Evolutionary conservation across 2,113 vertebrate species (phyloP).

Genomic region (Serinus canaria): DNA sequence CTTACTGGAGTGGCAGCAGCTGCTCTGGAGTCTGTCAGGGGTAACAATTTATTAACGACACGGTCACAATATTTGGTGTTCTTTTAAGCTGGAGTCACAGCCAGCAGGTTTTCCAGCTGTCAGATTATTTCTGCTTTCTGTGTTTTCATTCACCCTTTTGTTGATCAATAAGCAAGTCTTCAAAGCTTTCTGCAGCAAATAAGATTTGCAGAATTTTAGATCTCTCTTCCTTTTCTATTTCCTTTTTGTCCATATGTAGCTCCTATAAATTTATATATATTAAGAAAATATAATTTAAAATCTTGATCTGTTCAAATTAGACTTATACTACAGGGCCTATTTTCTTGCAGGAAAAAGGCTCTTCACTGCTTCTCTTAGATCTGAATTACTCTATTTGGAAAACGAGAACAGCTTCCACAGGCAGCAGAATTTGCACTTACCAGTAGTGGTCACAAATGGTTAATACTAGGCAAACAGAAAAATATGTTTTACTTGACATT

Average conservation of each 20-base stretch:
- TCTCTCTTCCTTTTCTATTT: neutral
- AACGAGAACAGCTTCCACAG: neutral
- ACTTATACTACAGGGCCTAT: neutral
- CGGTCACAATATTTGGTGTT: neutral
- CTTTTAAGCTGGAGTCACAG: neutral
- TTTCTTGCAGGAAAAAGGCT: neutral
- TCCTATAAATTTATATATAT: neutral
- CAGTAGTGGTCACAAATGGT: neutral
- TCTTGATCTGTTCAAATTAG: neutral
- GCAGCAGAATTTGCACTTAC: accelerated
- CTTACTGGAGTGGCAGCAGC: neutral
- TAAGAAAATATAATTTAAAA: neutral
- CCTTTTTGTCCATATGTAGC: neutral
- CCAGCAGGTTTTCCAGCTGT: neutral
- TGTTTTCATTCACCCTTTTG: neutral
- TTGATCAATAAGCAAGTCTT: neutral
- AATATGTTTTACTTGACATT: conserved; percentile 1
- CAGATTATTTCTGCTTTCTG: neutral
- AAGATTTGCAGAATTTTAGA: neutral
- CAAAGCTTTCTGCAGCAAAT: neutral
- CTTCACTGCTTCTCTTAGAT: neutral
- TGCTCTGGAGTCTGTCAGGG: neutral
- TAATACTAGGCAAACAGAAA: conserved; percentile 8
- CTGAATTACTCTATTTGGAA: neutral
- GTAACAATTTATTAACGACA: neutral